Conservation (phyloP, 1,140 invertebrate species). For the Riptortus pedestris region DNA sequence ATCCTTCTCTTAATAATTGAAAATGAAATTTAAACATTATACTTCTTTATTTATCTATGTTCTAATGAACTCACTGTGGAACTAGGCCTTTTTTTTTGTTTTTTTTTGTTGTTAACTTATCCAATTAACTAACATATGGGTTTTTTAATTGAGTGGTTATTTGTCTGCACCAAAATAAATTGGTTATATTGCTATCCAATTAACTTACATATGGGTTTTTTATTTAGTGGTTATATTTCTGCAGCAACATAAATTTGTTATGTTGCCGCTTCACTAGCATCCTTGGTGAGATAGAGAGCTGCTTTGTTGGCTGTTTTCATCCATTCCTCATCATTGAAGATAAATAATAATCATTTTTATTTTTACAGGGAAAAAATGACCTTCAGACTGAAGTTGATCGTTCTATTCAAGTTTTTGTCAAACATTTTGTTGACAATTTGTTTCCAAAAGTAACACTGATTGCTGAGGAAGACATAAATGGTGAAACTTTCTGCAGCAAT, state of each 20-base stretch:
- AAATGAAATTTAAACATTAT: too few relatives aligned
- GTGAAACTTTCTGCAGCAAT: conserved; percentile 44
- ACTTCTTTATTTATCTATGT: too few relatives aligned
- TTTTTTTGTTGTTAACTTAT: too few relatives aligned
- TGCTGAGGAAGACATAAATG: conserved; percentile 78
- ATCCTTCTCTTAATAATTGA: too few relatives aligned
- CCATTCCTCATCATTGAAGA: background rate
- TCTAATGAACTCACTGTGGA: too few relatives aligned
- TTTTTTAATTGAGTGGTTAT: too few relatives aligned
- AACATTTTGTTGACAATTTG: conserved; percentile 67
- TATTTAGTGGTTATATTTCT: background rate
- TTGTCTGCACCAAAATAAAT: too few relatives aligned
- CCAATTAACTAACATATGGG: too few relatives aligned
- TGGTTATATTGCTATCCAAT: background rate
- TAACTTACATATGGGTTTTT: background rate
- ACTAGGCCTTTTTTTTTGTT: too few relatives aligned
- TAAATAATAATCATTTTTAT: background rate
- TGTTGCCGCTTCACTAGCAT: background rate
- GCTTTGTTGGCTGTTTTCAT: background rate
- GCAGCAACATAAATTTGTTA: background rate
- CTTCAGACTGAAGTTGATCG: conserved; percentile 95
- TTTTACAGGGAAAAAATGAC: conserved; percentile 70
- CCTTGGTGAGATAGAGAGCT: background rate
- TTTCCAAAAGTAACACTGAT: conserved; percentile 84
- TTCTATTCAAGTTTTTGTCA: conserved; percentile 83